Evolutionary conservation across 2,888 invertebrate genomes (phyloP), one percentile per base, ranked within the genome.

Genomic region (Diabrotica balteata): DNA sequence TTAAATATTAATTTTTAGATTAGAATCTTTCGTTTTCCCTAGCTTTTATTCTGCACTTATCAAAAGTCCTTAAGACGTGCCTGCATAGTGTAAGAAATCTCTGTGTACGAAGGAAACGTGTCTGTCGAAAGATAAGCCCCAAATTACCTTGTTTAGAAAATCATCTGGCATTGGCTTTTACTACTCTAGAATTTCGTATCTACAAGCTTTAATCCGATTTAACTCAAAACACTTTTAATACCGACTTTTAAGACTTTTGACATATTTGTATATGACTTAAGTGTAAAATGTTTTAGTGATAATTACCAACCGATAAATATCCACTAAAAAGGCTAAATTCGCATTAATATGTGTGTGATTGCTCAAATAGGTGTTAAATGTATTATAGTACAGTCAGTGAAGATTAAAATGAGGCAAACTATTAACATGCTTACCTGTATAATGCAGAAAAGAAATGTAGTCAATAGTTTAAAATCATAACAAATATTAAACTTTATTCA

Each of bases 101-200:
- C 65, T 69, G 72, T 68, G 68, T 71, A 67, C 59, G 64, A 71
- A 75, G 75, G 75, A 80, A 79, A 80, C 78, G 79, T 81, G 81
- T 78, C 79, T 80, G 80, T 77, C 74, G 77, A 79, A 80, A 81
- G 82, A 82, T 82, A 83, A 82, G 81, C 80, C 75, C 72, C 76
- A 79, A 82, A 81, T 81, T 80, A 79, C 80, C 78, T 75, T 80
- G 80, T 81, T 80, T 79, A 79, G 80, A 79, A 81, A 81, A 81
- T 81, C 80, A 80, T 77, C 77, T 75, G 74, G 77, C 79, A 77
- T 77, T 73, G 68, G 75, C 73, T 72, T 74, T 69, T 72, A 73
- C 58, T 61, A 53, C 50, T 63, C 58, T 62, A 45, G 52, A 42
- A 67, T 50, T 67, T 59, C 52, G 63, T 11, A 59, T 67, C 43